Conservation (phyloP, 2,888 invertebrate genomes). For the Torymus tubicola region DNA sequence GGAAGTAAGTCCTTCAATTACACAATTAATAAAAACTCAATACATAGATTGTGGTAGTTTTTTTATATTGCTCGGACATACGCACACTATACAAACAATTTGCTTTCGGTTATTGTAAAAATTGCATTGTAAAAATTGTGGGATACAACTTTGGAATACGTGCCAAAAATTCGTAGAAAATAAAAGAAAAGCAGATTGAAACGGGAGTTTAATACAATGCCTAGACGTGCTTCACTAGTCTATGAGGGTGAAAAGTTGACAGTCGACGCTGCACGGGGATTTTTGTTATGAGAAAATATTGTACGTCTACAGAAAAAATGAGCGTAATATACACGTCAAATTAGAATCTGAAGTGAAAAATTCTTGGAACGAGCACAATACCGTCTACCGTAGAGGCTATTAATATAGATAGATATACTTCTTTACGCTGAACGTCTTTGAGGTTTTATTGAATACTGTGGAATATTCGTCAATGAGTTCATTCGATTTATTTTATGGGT, state of each 20-base stretch:
- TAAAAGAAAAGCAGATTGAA: constrained; percentile 27
- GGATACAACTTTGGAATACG: neutral
- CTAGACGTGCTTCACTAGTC: constrained; percentile 32
- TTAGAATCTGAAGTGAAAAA: constrained; percentile 22
- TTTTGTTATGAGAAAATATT: constrained; percentile 10
- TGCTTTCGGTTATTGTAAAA: neutral
- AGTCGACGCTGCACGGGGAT: constrained; percentile 26
- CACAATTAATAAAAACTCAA: too few species aligned
- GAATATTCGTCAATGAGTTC: too few species aligned
- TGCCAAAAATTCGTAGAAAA: constrained; percentile 21
- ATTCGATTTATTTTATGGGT: too few species aligned
- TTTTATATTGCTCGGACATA: neutral
- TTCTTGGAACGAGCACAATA: neutral
- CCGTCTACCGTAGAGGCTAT: too few species aligned
- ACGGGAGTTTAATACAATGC: constrained; percentile 26
- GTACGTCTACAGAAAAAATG: neutral
- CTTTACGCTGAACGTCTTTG: too few species aligned
- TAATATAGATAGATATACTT: too few species aligned
- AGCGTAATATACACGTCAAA: constrained; percentile 14
- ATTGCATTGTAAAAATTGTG: neutral
- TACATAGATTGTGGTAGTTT: too few species aligned
- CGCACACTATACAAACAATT: neutral
- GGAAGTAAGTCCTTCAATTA: too few species aligned
- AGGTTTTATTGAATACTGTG: too few species aligned
- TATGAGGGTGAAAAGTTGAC: constrained; percentile 29